phyloP scores from a whole-genome alignment of 53 echinoderm and acorn worm species.

The Henricia sp. region DNA sequence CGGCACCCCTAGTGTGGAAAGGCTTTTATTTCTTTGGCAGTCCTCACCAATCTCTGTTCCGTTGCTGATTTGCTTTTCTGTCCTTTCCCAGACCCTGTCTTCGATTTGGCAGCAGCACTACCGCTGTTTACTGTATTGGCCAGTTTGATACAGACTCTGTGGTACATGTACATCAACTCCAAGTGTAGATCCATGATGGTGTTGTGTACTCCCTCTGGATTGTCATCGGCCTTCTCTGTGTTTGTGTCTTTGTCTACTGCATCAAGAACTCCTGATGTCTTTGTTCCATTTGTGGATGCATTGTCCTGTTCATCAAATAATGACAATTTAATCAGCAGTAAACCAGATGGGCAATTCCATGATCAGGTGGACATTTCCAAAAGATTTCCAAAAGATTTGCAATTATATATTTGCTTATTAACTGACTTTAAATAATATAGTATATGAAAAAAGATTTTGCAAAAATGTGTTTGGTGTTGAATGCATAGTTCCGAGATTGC shows the following conservation, averaged over 20 bases:
- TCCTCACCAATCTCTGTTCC: conserved; percentile 35
- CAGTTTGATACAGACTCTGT: conserved; percentile 92
- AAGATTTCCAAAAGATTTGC: no score
- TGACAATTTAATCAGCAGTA: no score
- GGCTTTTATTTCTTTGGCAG: not conserved
- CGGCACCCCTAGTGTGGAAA: not conserved
- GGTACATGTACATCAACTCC: conserved; percentile 96
- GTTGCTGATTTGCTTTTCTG: conserved; percentile 17
- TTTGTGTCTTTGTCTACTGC: conserved; percentile 60
- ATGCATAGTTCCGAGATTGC: no score
- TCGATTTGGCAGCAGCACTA: conserved; percentile 15
- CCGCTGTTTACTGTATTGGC: conserved; percentile 43
- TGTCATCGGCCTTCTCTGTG: conserved; percentile 68
- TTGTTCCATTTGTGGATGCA: not conserved
- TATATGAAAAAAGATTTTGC: no score
- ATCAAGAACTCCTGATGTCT: conserved; percentile 1
- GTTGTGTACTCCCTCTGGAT: conserved; percentile 87
- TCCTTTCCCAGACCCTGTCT: conserved; percentile 38
- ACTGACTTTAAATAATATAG: no score
- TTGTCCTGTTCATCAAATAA: conserved; percentile 21
- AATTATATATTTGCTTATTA: no score
- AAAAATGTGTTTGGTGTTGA: no score
- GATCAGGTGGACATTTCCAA: no score
- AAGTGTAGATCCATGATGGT: conserved; percentile 96
- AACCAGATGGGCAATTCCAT: no score